Evolutionary conservation across 2,888 invertebrate species (phyloP).

Genomic region (Argynnis bischoffii): DNA sequence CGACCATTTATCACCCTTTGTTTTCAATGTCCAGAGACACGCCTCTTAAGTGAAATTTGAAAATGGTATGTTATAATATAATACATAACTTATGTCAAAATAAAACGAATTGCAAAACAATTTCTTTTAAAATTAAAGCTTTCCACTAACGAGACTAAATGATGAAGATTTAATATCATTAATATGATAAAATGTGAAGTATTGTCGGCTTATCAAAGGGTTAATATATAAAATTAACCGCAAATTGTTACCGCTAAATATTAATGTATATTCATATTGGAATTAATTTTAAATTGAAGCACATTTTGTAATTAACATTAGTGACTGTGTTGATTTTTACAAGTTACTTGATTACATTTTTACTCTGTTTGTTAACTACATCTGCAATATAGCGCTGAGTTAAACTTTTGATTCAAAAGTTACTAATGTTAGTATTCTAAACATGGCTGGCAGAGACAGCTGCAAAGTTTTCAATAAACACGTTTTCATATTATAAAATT

Average conservation of each 20-base stretch:
- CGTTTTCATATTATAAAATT: not conserved
- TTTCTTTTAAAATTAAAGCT: conserved; percentile 1
- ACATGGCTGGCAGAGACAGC: not conserved
- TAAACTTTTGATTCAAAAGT: too few relatives aligned
- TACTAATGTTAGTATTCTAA: not conserved
- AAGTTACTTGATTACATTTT: not conserved
- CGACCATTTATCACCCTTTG: conserved; percentile 43
- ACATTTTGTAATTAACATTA: too few relatives aligned
- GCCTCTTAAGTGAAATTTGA: conserved; percentile 15
- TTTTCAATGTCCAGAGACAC: conserved; percentile 34
- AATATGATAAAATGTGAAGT: conserved; percentile 3
- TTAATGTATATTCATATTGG: too few relatives aligned
- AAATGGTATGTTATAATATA: conserved; percentile 10
- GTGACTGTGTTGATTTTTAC: too few relatives aligned
- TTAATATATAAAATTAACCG: too few relatives aligned
- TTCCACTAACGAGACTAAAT: conserved; percentile 6
- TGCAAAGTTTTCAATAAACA: not conserved
- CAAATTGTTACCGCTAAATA: too few relatives aligned
- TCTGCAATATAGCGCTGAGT: not conserved
- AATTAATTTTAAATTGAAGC: too few relatives aligned
- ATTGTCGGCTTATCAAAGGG: too few relatives aligned
- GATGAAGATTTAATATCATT: conserved; percentile 12
- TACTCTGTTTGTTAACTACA: too few relatives aligned
- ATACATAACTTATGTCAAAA: conserved; percentile 9
- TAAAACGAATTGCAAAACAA: not conserved